Conservation (phyloP, 2,113 vertebrate species). For the Pterocles gutturalis region DNA sequence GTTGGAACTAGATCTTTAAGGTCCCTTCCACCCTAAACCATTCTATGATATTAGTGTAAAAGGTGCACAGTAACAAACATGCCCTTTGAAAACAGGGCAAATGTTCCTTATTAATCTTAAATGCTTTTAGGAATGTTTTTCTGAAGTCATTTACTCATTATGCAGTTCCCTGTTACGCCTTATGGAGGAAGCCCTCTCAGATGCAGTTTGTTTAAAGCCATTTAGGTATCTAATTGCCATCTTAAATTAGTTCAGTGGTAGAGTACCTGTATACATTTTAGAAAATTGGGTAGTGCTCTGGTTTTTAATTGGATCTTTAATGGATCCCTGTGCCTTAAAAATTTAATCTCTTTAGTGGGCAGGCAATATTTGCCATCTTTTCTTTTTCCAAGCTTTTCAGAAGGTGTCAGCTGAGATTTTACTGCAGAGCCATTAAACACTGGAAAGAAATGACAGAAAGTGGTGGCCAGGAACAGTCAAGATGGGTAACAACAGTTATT, state of each 20-base stretch:
- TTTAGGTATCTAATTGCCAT: background rate
- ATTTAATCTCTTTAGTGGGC: background rate
- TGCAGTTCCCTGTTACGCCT: fast-evolving
- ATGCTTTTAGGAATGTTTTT: background rate
- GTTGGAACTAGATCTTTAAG: no score
- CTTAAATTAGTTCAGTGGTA: background rate
- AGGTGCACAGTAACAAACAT: background rate
- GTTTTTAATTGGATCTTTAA: background rate
- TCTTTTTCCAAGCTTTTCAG: background rate
- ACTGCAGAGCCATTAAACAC: background rate
- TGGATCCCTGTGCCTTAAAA: fast-evolving
- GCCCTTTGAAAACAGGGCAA: background rate
- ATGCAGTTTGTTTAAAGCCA: background rate
- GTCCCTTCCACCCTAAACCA: no score
- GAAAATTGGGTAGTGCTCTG: background rate
- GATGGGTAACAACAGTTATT: constrained; percentile 88
- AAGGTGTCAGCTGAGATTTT: background rate
- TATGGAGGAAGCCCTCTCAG: background rate
- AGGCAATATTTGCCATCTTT: background rate
- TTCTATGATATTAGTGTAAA: background rate
- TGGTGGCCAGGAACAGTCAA: constrained; percentile 39
- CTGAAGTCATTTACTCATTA: background rate
- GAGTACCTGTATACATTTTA: background rate
- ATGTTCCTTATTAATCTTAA: background rate
- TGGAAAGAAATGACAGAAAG: constrained; percentile 60